Evolutionary conservation across 2,888 invertebrate genomes (phyloP).

Genomic region (Zhuqinia jingwanae): DNA sequence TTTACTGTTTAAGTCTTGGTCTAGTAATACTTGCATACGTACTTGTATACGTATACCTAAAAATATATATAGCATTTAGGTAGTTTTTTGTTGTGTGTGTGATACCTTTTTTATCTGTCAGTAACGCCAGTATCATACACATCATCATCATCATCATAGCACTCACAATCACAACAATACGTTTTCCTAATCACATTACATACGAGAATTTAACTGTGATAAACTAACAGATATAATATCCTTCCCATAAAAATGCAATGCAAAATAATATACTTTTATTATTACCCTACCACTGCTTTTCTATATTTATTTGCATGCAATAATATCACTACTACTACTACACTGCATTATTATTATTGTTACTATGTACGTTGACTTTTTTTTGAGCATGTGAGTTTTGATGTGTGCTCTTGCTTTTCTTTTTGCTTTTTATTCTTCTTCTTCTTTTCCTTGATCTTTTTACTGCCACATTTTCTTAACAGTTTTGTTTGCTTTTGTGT

Average conservation of each 20-base stretch:
- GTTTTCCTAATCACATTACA: constrained; percentile 18
- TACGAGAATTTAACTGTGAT: not conserved
- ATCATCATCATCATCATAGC: too few species aligned
- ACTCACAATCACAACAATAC: not conserved
- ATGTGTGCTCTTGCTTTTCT: constrained; percentile 16
- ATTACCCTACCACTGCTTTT: not conserved
- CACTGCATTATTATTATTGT: too few species aligned
- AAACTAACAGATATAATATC: constrained; percentile 4
- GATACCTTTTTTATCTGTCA: constrained; percentile 22
- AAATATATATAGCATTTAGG: not conserved
- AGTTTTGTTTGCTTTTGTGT: constrained; percentile 37
- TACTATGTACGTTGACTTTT: constrained; percentile 11
- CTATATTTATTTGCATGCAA: constrained; percentile 1
- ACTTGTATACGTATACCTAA: not conserved
- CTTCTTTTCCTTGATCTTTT: constrained; percentile 28
- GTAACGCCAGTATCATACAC: too few species aligned
- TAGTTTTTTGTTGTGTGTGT: not conserved
- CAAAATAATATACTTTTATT: not conserved
- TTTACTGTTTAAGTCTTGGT: not conserved
- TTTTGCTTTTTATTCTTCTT: constrained; percentile 8
- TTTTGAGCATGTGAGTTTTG: constrained; percentile 4
- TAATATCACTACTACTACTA: constrained; percentile 3
- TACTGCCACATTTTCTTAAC: constrained; percentile 4
- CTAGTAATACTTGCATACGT: not conserved
- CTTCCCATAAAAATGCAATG: constrained; percentile 12